Evolutionary conservation across 2,113 vertebrate genomes (phyloP), one percentile per base, ranked within the genome.

Genomic region (Junco hyemalis): DNA sequence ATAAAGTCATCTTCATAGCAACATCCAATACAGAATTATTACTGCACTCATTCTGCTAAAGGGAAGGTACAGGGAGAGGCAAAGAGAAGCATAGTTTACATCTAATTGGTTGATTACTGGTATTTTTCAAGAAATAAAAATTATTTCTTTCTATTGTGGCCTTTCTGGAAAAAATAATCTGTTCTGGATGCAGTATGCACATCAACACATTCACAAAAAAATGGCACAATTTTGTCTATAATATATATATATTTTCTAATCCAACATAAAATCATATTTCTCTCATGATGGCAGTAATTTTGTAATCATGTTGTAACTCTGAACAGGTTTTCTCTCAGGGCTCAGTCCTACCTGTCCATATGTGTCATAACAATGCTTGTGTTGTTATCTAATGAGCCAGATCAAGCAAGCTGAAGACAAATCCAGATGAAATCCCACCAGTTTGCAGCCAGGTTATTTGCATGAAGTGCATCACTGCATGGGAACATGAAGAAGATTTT

Each of bases 21-120:
- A 42, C 28, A 17, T 40, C 47, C 31, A 65, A 44, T 69, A 36
- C 23, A 48, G 29, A 79, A 88, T 72, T 77, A 57, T 20, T n/a
- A 25, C 11, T 50, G 9, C 19, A 56, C 71, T 81, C 29, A 56
- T 4, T 70, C 64, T 35, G 12, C 17, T 76, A 59, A 95, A 89
- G 61, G 21, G 18, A 79, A 96, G 95, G 36, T 65, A 86, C 35
- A 86, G 31, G 64, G 31, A 95, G 73, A 93, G 45, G 17, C 79
- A 86, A 86, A 69, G 36, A 86, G 14, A 40, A 20, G 31, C 7
- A 16, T 65, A 36, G 18, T 65, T 77, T 80, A 11, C 24, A 77
- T 65, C 45, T 83, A 51, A 53, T 59, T 28, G 59, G 7, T 51
- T 85, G 14, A 45, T 81, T 90, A 42, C 5, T 61, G 23, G 2